Percentiles rank a stretch among this genome's conserved stretches.
Evolutionary conservation across 2,888 invertebrate species (phyloP).

Genomic region (Lycocerus yunnanus): DNA sequence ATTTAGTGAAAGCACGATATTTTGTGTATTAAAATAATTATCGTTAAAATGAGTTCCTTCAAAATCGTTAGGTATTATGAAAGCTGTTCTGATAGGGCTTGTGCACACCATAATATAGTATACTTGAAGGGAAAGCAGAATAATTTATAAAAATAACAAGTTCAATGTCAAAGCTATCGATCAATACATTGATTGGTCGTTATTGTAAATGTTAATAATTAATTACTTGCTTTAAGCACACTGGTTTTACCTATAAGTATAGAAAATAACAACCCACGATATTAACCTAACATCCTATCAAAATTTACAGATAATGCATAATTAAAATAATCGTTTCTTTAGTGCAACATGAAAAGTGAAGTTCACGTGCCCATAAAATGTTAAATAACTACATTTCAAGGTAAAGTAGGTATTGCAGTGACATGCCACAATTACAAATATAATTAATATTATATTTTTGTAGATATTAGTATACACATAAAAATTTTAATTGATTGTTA

Average conservation of each 20-base stretch:
- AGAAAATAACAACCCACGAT: background rate
- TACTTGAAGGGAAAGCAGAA: background rate
- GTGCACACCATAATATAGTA: no score
- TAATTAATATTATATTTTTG: background rate
- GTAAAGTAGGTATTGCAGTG: background rate
- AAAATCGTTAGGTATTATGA: no score
- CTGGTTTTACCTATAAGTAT: background rate
- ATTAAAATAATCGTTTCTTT: constrained; percentile 7
- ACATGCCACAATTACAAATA: background rate
- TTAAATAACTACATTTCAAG: background rate
- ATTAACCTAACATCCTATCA: background rate
- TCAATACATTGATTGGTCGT: background rate
- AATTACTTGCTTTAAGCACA: background rate
- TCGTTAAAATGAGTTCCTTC: no score
- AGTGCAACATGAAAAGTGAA: constrained; percentile 1
- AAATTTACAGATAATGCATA: background rate
- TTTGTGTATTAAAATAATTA: no score
- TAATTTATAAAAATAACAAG: constrained; percentile 2
- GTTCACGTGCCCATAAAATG: background rate
- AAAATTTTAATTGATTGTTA: background rate
- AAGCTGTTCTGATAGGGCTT: no score
- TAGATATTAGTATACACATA: background rate
- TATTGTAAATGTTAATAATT: constrained; percentile 6
- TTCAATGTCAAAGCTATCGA: constrained; percentile 10
- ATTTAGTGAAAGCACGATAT: no score